Evolutionary conservation across 2,797 vertebrate species (phyloP).

Genomic region (Coccyzus lansbergi): DNA sequence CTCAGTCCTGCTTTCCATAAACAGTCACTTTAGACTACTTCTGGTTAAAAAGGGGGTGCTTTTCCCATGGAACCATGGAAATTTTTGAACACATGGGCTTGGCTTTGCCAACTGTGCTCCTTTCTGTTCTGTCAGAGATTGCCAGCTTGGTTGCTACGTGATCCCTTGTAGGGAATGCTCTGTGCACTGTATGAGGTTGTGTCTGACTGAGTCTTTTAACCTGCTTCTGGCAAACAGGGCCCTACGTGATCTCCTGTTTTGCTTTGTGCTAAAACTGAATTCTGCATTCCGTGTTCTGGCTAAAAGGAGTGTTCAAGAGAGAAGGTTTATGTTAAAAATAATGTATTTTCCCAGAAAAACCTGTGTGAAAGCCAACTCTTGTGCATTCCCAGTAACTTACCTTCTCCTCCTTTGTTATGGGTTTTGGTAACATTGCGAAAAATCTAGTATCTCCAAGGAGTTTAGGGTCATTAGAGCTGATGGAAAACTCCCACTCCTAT

Average conservation of each 20-base stretch:
- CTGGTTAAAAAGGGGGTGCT: not conserved
- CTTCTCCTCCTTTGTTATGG: not conserved
- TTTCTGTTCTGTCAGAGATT: not conserved
- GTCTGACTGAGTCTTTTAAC: not conserved
- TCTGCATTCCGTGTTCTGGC: not conserved
- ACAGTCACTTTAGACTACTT: not conserved
- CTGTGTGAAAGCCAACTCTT: not conserved
- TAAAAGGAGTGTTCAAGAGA: not conserved
- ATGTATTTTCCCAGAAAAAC: constrained; percentile 12
- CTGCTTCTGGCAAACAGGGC: not conserved
- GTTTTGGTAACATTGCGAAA: not conserved
- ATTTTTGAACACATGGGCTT: accelerated
- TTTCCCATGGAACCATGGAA: not conserved
- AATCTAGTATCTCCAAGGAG: not conserved
- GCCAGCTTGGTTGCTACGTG: accelerated
- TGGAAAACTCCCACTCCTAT: not conserved
- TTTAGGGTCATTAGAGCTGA: not conserved
- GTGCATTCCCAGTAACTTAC: not conserved
- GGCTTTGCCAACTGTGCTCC: not conserved
- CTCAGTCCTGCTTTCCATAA: not conserved
- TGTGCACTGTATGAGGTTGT: not conserved
- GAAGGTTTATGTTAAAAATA: constrained; percentile 17
- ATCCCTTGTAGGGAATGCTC: not conserved
- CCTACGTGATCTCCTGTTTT: not conserved
- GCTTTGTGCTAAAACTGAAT: not conserved